Evolutionary conservation across 2,797 vertebrate species (phyloP).

Genomic region (Decapterus maruadsi): DNA sequence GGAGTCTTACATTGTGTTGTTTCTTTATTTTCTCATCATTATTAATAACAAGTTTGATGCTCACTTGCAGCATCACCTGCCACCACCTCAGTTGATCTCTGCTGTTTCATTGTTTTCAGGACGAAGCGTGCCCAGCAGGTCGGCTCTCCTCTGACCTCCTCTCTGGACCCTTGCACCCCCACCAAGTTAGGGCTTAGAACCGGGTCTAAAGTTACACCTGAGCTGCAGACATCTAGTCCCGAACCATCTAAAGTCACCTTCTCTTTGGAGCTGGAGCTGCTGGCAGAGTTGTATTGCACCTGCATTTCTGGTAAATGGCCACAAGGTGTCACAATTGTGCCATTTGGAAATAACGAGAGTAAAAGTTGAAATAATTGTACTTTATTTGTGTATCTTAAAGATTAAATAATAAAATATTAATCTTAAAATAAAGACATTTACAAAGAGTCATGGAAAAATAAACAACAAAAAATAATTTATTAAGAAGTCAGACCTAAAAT

Average conservation of each 20-base stretch:
- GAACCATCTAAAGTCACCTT: conserved; percentile 90
- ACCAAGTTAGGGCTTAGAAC: conserved; percentile 79
- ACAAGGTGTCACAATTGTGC: conserved; percentile 48
- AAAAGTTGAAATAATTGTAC: neutral
- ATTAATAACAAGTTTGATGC: neutral
- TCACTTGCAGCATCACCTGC: neutral
- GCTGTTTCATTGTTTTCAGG: conserved; percentile 74
- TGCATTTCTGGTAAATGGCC: conserved; percentile 92
- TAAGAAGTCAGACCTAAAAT: neutral
- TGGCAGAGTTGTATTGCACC: conserved; percentile 92
- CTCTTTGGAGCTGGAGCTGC: conserved; percentile 87
- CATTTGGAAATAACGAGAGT: neutral
- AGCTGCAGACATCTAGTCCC: conserved; percentile 84
- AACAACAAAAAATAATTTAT: neutral
- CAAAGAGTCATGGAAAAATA: neutral
- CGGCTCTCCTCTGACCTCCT: conserved; percentile 70
- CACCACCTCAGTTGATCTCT: neutral
- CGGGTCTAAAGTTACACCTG: conserved; percentile 84
- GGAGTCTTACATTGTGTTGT: neutral
- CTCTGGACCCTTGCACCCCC: conserved; percentile 85
- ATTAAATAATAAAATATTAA: no score
- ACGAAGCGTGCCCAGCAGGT: conserved; percentile 91
- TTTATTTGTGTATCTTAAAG: neutral
- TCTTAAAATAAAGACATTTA: neutral
- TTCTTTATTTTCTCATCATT: neutral